Evolutionary conservation across 2,888 invertebrate species (phyloP), one percentile per base, ranked within the genome.

Genomic region (Oeneis ivallda): DNA sequence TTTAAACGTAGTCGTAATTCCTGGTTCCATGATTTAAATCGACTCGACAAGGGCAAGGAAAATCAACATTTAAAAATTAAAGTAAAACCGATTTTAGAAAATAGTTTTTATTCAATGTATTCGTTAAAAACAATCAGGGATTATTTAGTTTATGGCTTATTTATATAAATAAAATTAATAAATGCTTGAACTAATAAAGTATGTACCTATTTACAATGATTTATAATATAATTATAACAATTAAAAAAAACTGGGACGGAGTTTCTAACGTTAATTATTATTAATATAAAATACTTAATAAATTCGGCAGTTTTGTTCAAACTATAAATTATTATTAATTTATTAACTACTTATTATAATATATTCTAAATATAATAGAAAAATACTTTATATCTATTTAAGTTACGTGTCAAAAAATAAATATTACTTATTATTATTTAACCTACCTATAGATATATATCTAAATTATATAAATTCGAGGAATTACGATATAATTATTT

Each of bases 131-230:
- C 56, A 60, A 65, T 67, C 49, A 58, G 65, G 43, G 26, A 53
- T 63, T 72, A 71, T 72, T 79, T 68, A 45, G 70, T 65, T 67
- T 84, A 86, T 84, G 83, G 84, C 85, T 86, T 81, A 80, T 79
- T 78, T 72, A 77, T 79, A 76, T 76, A 82, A 73, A 75, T 83
- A 79, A 76, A 77, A 79, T 75, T 85, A 85, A 82, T 86, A 86
- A 86, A 86, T 86, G 86, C 86, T 56, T 13, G 56, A 82, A 78
- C 80, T 76, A 67, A 61, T 53, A 53, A 60, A 57, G 13, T 65
- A 69, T 69, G 60, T 68, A 68, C 58, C 11, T 19, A 49, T 57
- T 37, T 26, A 53, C 41, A 65, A 39, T 66, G 17, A 60, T 15
- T 53, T 52, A 65, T 43, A 1, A 52, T 9, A 37, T 53, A 2